Percentiles rank a stretch among this genome's conserved stretches.
These are phyloP conservation scores for Anthophora plumipes DNA, from an alignment of 2,888 invertebrate genomes.

Conservation along the genomic window DNA sequence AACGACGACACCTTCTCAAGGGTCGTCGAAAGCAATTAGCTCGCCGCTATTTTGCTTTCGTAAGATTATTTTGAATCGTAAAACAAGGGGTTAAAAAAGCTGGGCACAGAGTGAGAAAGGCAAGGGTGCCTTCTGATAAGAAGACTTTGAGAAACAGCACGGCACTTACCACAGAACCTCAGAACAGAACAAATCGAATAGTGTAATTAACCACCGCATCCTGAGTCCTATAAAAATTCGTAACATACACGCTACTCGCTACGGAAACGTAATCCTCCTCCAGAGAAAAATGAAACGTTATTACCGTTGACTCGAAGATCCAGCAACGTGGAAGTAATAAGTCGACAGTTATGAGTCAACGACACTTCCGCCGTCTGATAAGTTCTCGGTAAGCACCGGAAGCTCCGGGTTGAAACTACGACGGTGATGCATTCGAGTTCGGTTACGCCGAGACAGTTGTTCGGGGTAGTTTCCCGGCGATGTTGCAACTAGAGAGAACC, in stretches of 20 bases:
- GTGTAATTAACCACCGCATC: no score
- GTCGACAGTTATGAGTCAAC: slow-evolving; percentile 67
- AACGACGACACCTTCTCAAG: no score
- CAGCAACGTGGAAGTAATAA: slow-evolving; percentile 56
- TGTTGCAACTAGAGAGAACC: slow-evolving; percentile 40
- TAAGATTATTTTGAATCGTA: no score
- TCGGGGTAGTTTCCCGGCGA: slow-evolving; percentile 60
- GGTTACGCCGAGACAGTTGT: slow-evolving; percentile 65
- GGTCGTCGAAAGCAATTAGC: no score
- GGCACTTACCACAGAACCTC: background rate
- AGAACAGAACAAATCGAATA: no score
- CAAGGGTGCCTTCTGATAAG: background rate
- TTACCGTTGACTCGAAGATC: slow-evolving; percentile 21
- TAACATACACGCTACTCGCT: no score
- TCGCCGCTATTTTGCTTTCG: no score
- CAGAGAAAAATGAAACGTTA: slow-evolving; percentile 26
- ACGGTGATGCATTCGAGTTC: slow-evolving; percentile 68
- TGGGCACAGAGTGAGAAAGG: background rate
- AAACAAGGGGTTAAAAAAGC: no score
- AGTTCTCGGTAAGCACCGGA: slow-evolving; percentile 66
- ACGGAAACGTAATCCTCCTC: no score
- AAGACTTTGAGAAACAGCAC: background rate
- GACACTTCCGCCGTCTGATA: slow-evolving; percentile 66
- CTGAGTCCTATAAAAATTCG: no score
- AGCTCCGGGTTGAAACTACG: slow-evolving; percentile 55